Evolutionary conservation across 2,113 vertebrate species (phyloP).

Genomic region (Smithornis capensis): DNA sequence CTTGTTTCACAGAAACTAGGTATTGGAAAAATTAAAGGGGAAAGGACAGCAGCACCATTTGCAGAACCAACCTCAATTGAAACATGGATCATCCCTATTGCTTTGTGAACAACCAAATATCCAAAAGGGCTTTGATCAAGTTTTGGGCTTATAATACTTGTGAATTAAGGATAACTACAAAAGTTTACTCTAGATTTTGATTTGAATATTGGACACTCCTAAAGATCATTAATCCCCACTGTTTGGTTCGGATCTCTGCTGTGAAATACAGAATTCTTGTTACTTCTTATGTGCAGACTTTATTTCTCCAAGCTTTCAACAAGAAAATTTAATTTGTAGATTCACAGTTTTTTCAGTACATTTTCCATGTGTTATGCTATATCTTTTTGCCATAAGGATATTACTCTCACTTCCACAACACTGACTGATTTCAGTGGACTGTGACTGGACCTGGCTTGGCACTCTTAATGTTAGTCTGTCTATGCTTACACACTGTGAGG

Average conservation of each 20-base stretch:
- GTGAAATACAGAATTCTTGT: neutral
- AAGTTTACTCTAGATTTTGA: neutral
- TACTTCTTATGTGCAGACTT: neutral
- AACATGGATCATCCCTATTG: neutral
- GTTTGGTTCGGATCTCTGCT: neutral
- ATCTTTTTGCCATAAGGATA: neutral
- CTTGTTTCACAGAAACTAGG: slow-evolving; percentile 62
- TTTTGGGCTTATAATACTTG: neutral
- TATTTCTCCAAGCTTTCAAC: neutral
- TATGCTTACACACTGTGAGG: neutral
- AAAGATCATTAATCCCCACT: neutral
- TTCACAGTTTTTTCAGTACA: neutral
- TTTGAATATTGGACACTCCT: neutral
- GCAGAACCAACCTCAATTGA: neutral
- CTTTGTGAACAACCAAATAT: neutral
- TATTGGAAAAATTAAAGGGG: slow-evolving; percentile 66
- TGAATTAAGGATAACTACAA: neutral
- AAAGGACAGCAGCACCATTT: slow-evolving; percentile 23
- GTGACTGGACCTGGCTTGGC: neutral
- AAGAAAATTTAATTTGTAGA: neutral
- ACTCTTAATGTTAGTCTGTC: neutral
- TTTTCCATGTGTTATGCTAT: neutral
- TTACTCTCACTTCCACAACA: neutral
- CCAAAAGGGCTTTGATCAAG: neutral
- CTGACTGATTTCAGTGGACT: neutral